Percentiles rank a stretch among this genome's conserved stretches.
phyloP scores from a whole-genome alignment of 1,140 invertebrate species.

The Augochlora pura region DNA sequence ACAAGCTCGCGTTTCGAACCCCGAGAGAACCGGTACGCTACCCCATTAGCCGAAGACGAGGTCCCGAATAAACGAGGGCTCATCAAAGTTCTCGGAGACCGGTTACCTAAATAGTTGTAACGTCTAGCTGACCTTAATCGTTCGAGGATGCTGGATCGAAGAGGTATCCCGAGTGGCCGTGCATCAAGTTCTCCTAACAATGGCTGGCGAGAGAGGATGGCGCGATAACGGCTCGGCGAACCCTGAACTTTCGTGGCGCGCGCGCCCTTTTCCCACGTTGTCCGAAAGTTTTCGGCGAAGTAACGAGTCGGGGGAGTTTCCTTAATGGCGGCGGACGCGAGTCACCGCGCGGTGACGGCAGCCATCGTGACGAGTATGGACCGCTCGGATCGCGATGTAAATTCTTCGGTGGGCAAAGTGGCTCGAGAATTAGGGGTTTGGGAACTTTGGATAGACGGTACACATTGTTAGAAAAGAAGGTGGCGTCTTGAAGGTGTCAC shows the following conservation, averaged over 20 bases:
- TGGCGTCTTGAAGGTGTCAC: too few relatives aligned
- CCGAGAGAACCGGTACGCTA: too few relatives aligned
- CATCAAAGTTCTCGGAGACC: background rate
- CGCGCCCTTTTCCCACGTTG: background rate
- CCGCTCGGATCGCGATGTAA: background rate
- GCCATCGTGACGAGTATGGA: too few relatives aligned
- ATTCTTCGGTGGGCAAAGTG: background rate
- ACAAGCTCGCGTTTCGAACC: too few relatives aligned
- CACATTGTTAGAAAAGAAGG: too few relatives aligned
- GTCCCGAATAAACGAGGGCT: background rate
- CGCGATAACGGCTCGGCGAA: background rate
- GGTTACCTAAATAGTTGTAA: background rate
- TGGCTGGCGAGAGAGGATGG: slow-evolving; percentile 3
- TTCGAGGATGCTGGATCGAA: too few relatives aligned
- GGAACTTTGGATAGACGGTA: background rate
- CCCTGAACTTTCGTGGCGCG: slow-evolving; percentile 7
- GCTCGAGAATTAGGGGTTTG: background rate
- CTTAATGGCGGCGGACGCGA: background rate
- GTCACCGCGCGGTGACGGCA: too few relatives aligned
- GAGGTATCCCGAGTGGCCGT: background rate
- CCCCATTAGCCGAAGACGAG: too few relatives aligned
- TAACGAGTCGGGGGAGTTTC: background rate
- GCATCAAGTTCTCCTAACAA: slow-evolving; percentile 33
- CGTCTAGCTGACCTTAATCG: background rate
- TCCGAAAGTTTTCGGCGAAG: background rate